A percentile compares a stretch with the other conserved stretches of the same genome.
These are phyloP conservation scores for Lemur catta DNA, from an alignment of 2,797 vertebrate species.

Conservation along the genomic window DNA sequence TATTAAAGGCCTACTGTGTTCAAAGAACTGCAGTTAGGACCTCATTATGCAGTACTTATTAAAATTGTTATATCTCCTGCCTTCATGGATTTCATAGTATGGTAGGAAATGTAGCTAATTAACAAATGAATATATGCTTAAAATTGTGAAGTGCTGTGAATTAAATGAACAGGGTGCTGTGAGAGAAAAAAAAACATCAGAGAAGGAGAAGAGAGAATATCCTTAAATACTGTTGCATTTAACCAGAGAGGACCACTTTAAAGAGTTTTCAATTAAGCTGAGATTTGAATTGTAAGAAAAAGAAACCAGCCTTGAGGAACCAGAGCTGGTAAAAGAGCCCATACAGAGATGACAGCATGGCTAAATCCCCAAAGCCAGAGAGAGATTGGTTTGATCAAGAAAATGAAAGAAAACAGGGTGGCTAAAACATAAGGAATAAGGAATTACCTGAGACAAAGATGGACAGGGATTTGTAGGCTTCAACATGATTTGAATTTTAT, in stretches of 20 bases:
- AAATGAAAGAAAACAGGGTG: background rate
- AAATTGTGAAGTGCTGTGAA: background rate
- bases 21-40: background rate
- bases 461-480: background rate
- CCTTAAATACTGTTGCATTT: background rate
- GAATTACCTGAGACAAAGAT: background rate
- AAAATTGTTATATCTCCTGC: background rate
- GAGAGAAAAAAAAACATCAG: background rate
- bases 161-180: background rate
- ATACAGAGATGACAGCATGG: background rate
- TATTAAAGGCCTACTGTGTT: background rate
- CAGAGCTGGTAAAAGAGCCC: background rate
- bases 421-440: background rate
- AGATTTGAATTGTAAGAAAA: background rate
- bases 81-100: background rate
- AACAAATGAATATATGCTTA: background rate
- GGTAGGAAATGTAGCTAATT: background rate
- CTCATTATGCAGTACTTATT: background rate
- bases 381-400: background rate
- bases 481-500: background rate
- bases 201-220: background rate
- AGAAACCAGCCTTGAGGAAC: background rate
- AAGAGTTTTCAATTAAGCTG: background rate
- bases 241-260: background rate
- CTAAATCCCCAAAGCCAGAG: background rate